Percentiles rank a stretch among this genome's conserved stretches.
Conservation (phyloP, 2,888 invertebrate genomes). For the Nudaria mundana region DNA sequence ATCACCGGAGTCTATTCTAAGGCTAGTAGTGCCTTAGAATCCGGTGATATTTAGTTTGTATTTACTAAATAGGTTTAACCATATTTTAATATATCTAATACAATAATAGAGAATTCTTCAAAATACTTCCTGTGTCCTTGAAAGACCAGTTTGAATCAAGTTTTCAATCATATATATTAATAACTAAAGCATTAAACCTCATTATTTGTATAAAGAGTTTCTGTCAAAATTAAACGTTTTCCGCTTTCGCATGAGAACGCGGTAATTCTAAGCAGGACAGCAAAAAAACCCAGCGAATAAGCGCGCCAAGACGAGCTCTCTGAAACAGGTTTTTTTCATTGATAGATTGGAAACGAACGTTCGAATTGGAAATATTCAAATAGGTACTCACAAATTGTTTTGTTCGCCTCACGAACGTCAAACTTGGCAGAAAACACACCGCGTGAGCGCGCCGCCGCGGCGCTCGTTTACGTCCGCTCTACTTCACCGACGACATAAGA, state of each 20-base stretch:
- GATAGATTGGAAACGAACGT: constrained; percentile 25
- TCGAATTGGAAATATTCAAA: constrained; percentile 53
- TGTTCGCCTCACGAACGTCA: constrained; percentile 55
- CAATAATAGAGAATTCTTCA: no score
- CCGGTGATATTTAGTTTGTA: no score
- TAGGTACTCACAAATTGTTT: constrained; percentile 64
- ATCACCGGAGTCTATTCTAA: no score
- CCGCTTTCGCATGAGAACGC: constrained; percentile 12
- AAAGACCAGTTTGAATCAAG: constrained; percentile 2
- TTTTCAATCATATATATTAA: neutral
- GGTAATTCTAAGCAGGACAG: constrained; percentile 4
- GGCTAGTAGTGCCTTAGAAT: no score
- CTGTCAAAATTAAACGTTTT: neutral
- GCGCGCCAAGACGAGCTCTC: constrained; percentile 13
- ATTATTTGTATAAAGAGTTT: neutral
- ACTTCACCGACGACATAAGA: constrained; percentile 51
- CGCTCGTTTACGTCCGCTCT: constrained; percentile 57
- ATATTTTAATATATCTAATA: no score
- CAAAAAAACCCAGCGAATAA: constrained; percentile 12
- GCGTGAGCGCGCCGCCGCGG: constrained; percentile 53
- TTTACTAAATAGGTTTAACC: no score
- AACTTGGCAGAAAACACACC: constrained; percentile 50
- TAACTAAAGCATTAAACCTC: neutral
- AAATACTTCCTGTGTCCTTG: neutral
- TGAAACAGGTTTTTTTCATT: constrained; percentile 28